phyloP scores from a whole-genome alignment of 2,113 vertebrate genomes.

The Ivindomyrus marchei region DNA sequence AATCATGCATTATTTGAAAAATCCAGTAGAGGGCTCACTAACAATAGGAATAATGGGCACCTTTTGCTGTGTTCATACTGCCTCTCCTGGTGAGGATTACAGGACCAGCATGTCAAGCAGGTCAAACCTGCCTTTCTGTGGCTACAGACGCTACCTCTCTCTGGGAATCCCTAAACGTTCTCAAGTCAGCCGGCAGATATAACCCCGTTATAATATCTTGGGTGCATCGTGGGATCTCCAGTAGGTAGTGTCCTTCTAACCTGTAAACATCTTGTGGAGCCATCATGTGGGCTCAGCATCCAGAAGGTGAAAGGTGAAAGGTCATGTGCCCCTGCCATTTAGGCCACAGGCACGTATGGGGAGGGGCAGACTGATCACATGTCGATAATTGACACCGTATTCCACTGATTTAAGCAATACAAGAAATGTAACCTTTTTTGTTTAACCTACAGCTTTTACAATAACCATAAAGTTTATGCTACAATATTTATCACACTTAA shows the following conservation, averaged over 20 bases:
- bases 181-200: not conserved
- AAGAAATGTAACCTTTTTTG: not conserved
- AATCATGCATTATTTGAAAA: not conserved
- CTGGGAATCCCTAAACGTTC: not conserved
- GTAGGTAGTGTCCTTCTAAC: not conserved
- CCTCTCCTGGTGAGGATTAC: not conserved
- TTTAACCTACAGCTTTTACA: not conserved
- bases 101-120: not conserved
- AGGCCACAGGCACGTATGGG: not conserved
- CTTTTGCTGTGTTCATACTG: not conserved
- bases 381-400: no score
- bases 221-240: not conserved
- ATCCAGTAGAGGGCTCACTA: not conserved
- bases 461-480: not conserved
- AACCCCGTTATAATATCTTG: not conserved
- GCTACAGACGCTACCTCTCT: not conserved
- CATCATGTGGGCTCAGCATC: not conserved
- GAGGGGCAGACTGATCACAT: not conserved
- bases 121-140: not conserved
- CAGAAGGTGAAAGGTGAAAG: not conserved
- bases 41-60: not conserved
- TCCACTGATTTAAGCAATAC: not conserved
- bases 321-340: not conserved
- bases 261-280: not conserved
- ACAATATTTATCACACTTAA: not conserved